Conservation (phyloP, 2,113 vertebrate genomes). For the Pelvicachromis taeniatus region DNA sequence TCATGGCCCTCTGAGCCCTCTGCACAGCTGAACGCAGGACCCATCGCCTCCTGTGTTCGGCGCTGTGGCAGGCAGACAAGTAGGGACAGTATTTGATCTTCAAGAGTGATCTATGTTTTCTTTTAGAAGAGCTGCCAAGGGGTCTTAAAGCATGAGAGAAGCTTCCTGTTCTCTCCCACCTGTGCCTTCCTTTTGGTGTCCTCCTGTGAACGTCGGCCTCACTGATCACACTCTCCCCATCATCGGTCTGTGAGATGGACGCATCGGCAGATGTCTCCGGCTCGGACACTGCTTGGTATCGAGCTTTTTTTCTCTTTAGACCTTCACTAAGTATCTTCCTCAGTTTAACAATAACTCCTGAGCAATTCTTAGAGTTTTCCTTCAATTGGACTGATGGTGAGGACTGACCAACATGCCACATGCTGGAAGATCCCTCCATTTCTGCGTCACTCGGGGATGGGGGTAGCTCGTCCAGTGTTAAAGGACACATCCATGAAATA, state of each 20-base stretch:
- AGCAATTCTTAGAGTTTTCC: constrained; percentile 18
- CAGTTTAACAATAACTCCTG: constrained; percentile 70
- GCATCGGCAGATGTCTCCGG: neutral
- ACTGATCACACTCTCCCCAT: neutral
- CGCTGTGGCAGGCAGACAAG: constrained; percentile 51
- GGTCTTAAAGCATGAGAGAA: constrained; percentile 24
- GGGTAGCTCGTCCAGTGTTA: constrained; percentile 56
- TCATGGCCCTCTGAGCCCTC: constrained; percentile 34
- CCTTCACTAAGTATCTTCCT: constrained; percentile 49
- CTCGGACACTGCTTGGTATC: constrained; percentile 51
- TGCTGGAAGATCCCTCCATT: neutral
- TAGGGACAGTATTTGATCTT: constrained; percentile 73
- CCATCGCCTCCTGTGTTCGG: constrained; percentile 59
- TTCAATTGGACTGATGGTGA: neutral
- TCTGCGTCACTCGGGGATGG: constrained; percentile 33
- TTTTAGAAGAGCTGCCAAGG: constrained; percentile 37
- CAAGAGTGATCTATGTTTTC: constrained; percentile 39
- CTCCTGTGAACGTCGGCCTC: neutral
- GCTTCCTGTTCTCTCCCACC: constrained; percentile 3
- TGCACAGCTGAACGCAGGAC: constrained; percentile 67
- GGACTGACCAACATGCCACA: neutral
- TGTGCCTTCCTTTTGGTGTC: neutral
- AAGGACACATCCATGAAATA: constrained; percentile 66
- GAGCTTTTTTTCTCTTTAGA: constrained; percentile 12
- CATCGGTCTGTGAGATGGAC: neutral